Conservation (phyloP, 1,140 invertebrate species). For the Maniola jurtina region DNA sequence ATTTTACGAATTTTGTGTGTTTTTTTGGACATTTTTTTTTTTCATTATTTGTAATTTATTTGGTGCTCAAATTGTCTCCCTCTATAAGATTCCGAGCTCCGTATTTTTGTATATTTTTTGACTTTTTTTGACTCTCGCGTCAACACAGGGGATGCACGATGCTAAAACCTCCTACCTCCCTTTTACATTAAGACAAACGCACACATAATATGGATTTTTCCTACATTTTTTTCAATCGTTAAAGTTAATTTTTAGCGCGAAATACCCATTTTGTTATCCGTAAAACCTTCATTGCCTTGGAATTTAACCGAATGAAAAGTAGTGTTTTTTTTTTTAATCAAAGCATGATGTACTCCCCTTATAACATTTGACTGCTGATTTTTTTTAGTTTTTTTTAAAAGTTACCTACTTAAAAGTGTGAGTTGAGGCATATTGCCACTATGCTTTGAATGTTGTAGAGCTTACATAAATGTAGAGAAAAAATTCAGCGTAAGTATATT, state of each 20-base stretch:
- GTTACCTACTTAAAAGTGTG: conserved; percentile 35
- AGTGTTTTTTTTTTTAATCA: conserved; percentile 17
- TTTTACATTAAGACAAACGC: conserved; percentile 42
- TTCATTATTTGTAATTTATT: conserved; percentile 38
- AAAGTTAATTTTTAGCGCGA: conserved; percentile 1
- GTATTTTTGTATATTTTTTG: conserved; percentile 48
- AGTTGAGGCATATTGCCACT: conserved; percentile 32
- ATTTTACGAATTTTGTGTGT: conserved; percentile 49
- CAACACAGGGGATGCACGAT: conserved; percentile 76
- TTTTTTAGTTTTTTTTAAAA: conserved; percentile 45
- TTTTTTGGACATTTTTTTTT: conserved; percentile 36
- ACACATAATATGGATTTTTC: conserved; percentile 31
- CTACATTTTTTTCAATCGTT: conserved; percentile 1
- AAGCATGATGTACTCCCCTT: conserved; percentile 67
- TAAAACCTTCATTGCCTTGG: conserved; percentile 19
- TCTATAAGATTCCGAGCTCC: conserved; percentile 69
- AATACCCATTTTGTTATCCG: conserved; percentile 18
- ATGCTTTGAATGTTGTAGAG: conserved; percentile 71
- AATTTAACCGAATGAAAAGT: conserved; percentile 22
- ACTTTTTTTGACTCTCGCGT: conserved; percentile 65
- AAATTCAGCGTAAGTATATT: conserved; percentile 42
- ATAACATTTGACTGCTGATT: conserved; percentile 36
- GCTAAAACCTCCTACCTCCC: conserved; percentile 67
- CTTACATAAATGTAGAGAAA: conserved; percentile 40
- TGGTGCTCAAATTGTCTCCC: conserved; percentile 71